A percentile compares a stretch with the other conserved stretches of the same genome.
Evolutionary conservation across 2,888 invertebrate genomes (phyloP).

Genomic region (Bugulina stolonifera): DNA sequence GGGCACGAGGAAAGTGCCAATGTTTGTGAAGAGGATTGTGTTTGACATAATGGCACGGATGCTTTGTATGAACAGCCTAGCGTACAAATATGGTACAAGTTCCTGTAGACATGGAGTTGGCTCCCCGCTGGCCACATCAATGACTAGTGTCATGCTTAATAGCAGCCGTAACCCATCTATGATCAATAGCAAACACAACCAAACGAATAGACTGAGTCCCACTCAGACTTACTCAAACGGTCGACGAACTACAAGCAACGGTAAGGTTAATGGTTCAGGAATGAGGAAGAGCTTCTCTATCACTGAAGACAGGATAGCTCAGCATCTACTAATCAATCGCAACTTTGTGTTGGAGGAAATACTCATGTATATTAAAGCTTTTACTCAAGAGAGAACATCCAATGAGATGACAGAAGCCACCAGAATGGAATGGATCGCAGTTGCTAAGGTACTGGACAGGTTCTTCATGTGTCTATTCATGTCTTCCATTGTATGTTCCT

Average conservation of each 20-base stretch:
- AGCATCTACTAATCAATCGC: background rate
- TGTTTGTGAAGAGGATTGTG: conserved; percentile 12
- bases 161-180: conserved; percentile 7
- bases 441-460: conserved; percentile 19
- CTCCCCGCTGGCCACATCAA: background rate
- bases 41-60: conserved; percentile 25
- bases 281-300: conserved; percentile 25
- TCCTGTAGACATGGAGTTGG: background rate
- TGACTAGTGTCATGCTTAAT: conserved; percentile 5
- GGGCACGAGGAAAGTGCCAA: conserved; percentile 12
- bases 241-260: background rate
- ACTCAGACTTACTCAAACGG: background rate
- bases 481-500: conserved; percentile 18
- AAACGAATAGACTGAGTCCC: background rate
- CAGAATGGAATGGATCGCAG: conserved; percentile 25
- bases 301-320: conserved; percentile 20
- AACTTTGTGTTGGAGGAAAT: conserved; percentile 26
- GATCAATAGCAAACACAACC: background rate
- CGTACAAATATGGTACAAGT: conserved; percentile 16
- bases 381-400: background rate
- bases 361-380: conserved; percentile 3
- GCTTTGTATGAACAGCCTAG: conserved; percentile 4
- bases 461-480: conserved; percentile 18
- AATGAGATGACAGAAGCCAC: conserved; percentile 7
- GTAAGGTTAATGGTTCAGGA: background rate